phyloP scores from a whole-genome alignment of 2,888 invertebrate genomes.

The Automeris io region DNA sequence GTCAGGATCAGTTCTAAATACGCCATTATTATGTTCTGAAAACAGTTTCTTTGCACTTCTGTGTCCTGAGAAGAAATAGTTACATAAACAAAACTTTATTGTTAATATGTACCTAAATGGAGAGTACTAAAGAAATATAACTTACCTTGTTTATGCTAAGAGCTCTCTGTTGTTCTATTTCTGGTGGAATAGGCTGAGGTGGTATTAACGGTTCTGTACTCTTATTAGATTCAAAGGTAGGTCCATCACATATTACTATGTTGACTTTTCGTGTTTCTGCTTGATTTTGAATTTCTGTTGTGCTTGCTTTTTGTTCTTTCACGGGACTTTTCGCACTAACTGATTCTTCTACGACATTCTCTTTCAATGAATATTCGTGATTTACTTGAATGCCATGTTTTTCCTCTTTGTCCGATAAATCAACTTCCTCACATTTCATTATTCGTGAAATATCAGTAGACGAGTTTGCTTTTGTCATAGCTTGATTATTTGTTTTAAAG shows the following conservation, averaged over 20 bases:
- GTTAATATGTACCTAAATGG: not conserved
- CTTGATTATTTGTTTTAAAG: slow-evolving; percentile 63
- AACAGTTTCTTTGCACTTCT: slow-evolving; percentile 89
- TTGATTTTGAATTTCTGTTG: slow-evolving; percentile 43
- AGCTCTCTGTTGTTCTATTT: slow-evolving; percentile 89
- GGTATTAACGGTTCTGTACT: slow-evolving; percentile 68
- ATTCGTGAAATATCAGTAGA: slow-evolving; percentile 20
- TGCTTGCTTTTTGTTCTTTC: slow-evolving; percentile 46
- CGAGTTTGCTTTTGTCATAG: slow-evolving; percentile 28
- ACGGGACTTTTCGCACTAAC: slow-evolving; percentile 15
- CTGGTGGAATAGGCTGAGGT: slow-evolving; percentile 86
- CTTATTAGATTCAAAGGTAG: slow-evolving; percentile 46
- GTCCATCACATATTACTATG: slow-evolving; percentile 57
- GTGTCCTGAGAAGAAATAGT: too few species aligned
- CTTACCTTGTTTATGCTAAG: slow-evolving; percentile 88
- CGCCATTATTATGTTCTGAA: slow-evolving; percentile 91
- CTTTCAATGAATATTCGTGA: slow-evolving; percentile 11
- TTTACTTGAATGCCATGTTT: slow-evolving; percentile 12
- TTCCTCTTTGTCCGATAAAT: slow-evolving; percentile 15
- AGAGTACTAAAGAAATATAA: not conserved
- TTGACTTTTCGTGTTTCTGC: slow-evolving; percentile 53
- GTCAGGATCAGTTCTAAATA: slow-evolving; percentile 86
- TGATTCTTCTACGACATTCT: slow-evolving; percentile 15
- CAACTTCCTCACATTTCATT: slow-evolving; percentile 13
- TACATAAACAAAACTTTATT: too few species aligned